A percentile compares a stretch with the other conserved stretches of the same genome.
Conservation (phyloP, 2,797 vertebrate species). For the Syncerus caffer region DNA sequence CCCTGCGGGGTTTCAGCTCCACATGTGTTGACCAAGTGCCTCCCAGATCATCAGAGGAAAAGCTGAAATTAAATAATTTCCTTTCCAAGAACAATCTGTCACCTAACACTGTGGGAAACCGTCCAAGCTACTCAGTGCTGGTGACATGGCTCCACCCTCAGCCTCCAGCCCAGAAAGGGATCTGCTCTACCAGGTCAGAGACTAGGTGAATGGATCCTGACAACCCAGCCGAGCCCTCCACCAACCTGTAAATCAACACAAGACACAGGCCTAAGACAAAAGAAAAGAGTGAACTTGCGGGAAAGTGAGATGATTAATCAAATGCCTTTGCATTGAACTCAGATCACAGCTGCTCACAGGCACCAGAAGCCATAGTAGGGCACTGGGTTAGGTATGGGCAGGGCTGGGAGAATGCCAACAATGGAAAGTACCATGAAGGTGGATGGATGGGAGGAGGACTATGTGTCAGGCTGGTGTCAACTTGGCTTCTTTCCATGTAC, state of each 20-base stretch:
- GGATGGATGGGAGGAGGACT: background rate
- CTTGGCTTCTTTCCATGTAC: background rate
- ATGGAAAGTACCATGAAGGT: background rate
- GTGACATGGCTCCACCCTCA: background rate
- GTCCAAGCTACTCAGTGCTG: conserved; percentile 23
- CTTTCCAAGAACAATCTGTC: conserved; percentile 72
- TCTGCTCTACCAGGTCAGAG: background rate
- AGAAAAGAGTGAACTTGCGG: background rate
- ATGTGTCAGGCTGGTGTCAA: background rate
- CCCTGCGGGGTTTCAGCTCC: conserved; percentile 11
- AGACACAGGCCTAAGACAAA: background rate
- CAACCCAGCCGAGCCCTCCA: background rate
- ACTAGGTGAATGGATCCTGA: background rate
- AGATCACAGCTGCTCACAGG: background rate
- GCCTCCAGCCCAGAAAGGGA: conserved; percentile 10
- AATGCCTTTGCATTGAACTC: background rate
- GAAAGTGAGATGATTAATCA: background rate
- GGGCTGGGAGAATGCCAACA: background rate
- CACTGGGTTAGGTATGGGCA: background rate
- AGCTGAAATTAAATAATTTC: conserved; percentile 67
- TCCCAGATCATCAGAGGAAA: conserved; percentile 53
- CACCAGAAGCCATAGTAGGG: background rate
- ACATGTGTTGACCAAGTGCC: conserved; percentile 9
- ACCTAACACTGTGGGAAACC: conserved; percentile 60
- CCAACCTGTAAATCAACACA: background rate